These are phyloP conservation scores for Eilema sororculum DNA, from an alignment of 2,888 invertebrate species.

Conservation along the genomic window DNA sequence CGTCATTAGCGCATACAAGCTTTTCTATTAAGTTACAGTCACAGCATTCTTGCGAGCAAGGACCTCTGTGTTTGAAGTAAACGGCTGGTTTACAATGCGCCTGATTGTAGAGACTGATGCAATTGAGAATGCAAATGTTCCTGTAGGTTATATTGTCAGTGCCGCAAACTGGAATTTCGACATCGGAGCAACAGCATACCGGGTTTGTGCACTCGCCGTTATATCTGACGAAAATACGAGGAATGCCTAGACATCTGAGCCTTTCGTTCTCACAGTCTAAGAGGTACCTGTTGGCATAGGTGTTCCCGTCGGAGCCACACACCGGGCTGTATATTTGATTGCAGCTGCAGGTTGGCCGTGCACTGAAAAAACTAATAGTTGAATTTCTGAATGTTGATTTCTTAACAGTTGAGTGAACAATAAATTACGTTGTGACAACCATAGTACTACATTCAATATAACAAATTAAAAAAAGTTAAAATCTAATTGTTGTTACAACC, in stretches of 20 bases:
- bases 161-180: constrained; percentile 58
- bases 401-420: too few relatives aligned
- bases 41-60: constrained; percentile 51
- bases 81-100: constrained; percentile 32
- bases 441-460: too few relatives aligned
- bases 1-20: constrained; percentile 56
- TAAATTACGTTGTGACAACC: too few relatives aligned
- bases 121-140: constrained; percentile 59
- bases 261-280: constrained; percentile 78
- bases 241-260: constrained; percentile 23
- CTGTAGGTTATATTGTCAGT: constrained; percentile 58
- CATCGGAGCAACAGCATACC: constrained; percentile 38
- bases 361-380: too few relatives aligned
- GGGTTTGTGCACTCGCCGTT: constrained; percentile 37
- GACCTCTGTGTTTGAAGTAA: constrained; percentile 32
- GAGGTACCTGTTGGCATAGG: constrained; percentile 89
- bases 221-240: constrained; percentile 14
- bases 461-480: too few relatives aligned
- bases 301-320: constrained; percentile 90
- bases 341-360: constrained; percentile 39
- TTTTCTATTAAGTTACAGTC: constrained; percentile 25
- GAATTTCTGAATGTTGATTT: too few relatives aligned
- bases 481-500: too few relatives aligned
- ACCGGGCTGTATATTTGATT: constrained; percentile 69
- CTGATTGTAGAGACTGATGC: constrained; percentile 40